Percentiles rank a stretch among this genome's conserved stretches.
Conservation (phyloP, 2,888 invertebrate genomes). For the Buathra laborator region DNA sequence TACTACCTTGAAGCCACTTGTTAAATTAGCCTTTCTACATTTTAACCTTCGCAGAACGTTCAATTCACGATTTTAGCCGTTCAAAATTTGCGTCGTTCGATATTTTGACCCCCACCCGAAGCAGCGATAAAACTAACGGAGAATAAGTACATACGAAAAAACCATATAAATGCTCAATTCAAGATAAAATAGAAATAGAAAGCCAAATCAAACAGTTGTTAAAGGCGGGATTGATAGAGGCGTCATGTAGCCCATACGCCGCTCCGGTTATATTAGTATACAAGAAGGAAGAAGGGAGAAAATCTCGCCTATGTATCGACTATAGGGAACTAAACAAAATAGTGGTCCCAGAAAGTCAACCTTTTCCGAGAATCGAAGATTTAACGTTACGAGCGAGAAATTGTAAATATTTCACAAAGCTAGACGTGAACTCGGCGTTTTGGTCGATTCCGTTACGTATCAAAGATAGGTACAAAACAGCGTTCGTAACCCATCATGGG, state of each 20-base stretch:
- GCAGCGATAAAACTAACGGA: conserved; percentile 38
- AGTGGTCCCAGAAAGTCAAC: no score
- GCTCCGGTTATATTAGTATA: conserved; percentile 68
- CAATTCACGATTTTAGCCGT: conserved; percentile 36
- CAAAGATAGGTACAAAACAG: no score
- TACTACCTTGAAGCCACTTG: conserved; percentile 9
- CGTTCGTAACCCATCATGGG: no score
- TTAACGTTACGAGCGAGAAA: no score
- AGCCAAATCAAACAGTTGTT: conserved; percentile 63
- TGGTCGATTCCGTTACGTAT: no score
- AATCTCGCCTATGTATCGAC: no score
- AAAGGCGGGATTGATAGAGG: conserved; percentile 69
- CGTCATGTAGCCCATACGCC: conserved; percentile 70
- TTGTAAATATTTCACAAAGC: no score
- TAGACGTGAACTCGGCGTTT: no score
- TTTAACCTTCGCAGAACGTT: conserved; percentile 36
- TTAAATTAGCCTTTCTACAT: conserved; percentile 14
- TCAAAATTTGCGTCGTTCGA: conserved; percentile 4
- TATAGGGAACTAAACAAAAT: no score
- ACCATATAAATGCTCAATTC: conserved; percentile 66
- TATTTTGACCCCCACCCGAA: conserved; percentile 53
- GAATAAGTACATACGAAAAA: conserved; percentile 48
- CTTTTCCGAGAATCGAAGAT: no score
- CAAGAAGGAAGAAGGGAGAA: no score
- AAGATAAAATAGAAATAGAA: conserved; percentile 69